Percentiles rank a stretch among this genome's conserved stretches.
Conservation (phyloP, 92 coral and sea anemone species). For the Parazoanthus swiftii region DNA sequence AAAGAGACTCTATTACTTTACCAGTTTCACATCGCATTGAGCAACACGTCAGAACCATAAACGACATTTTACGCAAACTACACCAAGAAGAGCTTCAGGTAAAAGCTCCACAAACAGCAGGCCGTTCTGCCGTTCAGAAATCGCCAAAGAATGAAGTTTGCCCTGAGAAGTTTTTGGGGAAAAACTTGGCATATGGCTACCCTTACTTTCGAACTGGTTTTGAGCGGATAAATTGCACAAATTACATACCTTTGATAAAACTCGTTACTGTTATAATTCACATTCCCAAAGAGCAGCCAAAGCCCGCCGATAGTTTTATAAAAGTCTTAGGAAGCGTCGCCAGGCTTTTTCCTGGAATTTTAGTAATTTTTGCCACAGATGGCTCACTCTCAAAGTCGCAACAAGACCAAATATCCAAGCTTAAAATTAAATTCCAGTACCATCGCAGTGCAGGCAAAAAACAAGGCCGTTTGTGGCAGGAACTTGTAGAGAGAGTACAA, state of each 20-base stretch:
- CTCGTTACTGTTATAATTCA: slow-evolving; percentile 71
- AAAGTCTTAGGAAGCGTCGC: slow-evolving; percentile 44
- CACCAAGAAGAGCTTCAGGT: slow-evolving; percentile 43
- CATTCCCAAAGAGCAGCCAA: slow-evolving; percentile 45
- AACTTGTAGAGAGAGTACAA: slow-evolving; percentile 46
- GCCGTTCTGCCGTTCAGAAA: neutral
- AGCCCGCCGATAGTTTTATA: slow-evolving; percentile 44
- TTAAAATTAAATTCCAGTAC: slow-evolving; percentile 44
- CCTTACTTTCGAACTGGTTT: slow-evolving; percentile 95
- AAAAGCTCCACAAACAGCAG: slow-evolving; percentile 4
- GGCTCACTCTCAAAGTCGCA: neutral
- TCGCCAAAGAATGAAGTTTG: slow-evolving; percentile 68
- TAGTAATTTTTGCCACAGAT: slow-evolving; percentile 54
- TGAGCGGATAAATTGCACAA: slow-evolving; percentile 68
- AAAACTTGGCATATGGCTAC: slow-evolving; percentile 77
- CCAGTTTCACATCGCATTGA: slow-evolving; percentile 64
- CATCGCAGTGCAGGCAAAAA: slow-evolving; percentile 8
- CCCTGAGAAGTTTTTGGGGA: slow-evolving; percentile 86
- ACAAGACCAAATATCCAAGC: neutral
- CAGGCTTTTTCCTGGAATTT: slow-evolving; percentile 57
- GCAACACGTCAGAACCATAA: slow-evolving; percentile 50
- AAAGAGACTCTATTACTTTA: slow-evolving; percentile 44
- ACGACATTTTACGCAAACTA: slow-evolving; percentile 50
- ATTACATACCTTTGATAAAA: slow-evolving; percentile 57
- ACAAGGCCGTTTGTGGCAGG: slow-evolving; percentile 53